Conservation (phyloP, 1,140 invertebrate species). For the Drosophila albomicans region DNA sequence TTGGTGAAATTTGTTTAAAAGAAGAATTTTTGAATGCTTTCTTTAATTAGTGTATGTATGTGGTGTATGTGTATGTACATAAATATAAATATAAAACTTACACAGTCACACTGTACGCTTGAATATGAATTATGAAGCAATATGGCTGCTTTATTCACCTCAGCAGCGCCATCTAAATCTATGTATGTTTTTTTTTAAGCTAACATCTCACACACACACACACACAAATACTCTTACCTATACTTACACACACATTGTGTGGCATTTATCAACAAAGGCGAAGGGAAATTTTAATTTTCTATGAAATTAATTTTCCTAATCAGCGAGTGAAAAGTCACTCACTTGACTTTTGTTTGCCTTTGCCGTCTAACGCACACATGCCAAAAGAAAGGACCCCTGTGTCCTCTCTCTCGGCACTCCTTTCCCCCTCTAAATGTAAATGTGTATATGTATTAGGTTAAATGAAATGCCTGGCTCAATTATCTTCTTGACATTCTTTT, state of each 20-base stretch:
- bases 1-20: no score
- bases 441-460: conserved; percentile 3
- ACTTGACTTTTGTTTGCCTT: conserved; percentile 59
- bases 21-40: no score
- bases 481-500: conserved; percentile 74
- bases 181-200: conserved; percentile 7
- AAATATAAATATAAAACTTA: no score
- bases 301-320: conserved; percentile 78
- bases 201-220: neutral
- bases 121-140: neutral
- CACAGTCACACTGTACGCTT: no score
- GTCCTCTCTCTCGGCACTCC: conserved; percentile 5
- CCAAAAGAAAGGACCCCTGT: conserved; percentile 11
- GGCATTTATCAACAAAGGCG: conserved; percentile 39
- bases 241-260: conserved; percentile 1
- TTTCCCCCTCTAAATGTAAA: neutral
- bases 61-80: no score
- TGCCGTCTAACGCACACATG: conserved; percentile 53
- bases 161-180: neutral
- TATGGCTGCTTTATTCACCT: neutral
- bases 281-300: conserved; percentile 58
- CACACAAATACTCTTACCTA: neutral
- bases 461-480: conserved; percentile 76
- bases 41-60: no score
- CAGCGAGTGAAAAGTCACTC: conserved; percentile 68